Evolutionary conservation across 2,797 vertebrate genomes (phyloP), one percentile per base, ranked within the genome.

Genomic region (Huso huso): DNA sequence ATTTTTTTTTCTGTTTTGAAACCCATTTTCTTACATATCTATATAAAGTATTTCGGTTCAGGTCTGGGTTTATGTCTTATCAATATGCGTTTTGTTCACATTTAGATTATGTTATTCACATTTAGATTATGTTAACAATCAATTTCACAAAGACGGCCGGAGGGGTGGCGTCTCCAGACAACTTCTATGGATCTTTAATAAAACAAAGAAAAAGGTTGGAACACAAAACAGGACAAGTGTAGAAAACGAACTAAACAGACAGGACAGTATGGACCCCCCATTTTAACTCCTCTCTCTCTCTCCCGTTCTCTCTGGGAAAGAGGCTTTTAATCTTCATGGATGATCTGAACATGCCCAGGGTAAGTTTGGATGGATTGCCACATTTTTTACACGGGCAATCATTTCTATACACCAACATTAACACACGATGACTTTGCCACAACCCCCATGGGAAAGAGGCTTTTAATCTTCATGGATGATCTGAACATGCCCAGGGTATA

Each of bases 341-440:
- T 70, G 96, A 99, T 71, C 89, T 99, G 86, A 99, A 98, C 63
- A 98, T 99, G 96, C 96, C 97, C 18, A 91, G 87, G 90, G 97
- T 97, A 72, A 72, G 50, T 49, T 2, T 71, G 62, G 57, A 55
- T 58, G n/a, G 59, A 1, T 0, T 0, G 1, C 0, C 48, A 18
- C 12, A 6, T 6, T 64, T 4, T 58, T 60, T 15, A 63, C n/a
- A n/a, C n/a, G 57, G 37, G 7, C 51, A 53, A 53, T 3, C 51
- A 53, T 53, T 8, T 53, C 3, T n/a, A n/a, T n/a, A n/a, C n/a
- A n/a, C n/a, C n/a, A n/a, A n/a, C n/a, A n/a, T n/a, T n/a, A n/a
- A n/a, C n/a, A n/a, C n/a, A n/a, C n/a, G n/a, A n/a, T n/a, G n/a
- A n/a, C n/a, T n/a, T n/a, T n/a, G n/a, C n/a, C n/a, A n/a, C n/a